phyloP scores from a whole-genome alignment of 2,797 vertebrate species.

The Cossypha dichroa region DNA sequence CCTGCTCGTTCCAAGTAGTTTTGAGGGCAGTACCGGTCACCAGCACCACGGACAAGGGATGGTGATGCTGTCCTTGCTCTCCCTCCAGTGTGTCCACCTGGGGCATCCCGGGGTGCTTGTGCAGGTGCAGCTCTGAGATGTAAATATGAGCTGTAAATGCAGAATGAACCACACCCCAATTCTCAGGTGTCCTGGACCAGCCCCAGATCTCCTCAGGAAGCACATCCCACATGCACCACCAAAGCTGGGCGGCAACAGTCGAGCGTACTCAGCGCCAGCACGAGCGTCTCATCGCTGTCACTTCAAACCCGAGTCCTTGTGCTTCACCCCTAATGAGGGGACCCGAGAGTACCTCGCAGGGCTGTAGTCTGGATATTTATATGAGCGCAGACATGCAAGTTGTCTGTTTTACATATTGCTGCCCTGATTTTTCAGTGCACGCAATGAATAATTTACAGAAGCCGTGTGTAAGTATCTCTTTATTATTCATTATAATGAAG shows the following conservation, averaged over 20 bases:
- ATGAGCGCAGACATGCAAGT: constrained; percentile 46
- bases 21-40: fast-evolving
- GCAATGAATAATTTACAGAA: constrained; percentile 80
- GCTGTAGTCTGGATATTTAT: constrained; percentile 64
- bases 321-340: constrained; percentile 59
- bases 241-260: fast-evolving
- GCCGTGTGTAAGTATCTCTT: constrained; percentile 78
- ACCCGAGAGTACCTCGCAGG: constrained; percentile 31
- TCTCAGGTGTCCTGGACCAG: fast-evolving
- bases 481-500: constrained; percentile 83
- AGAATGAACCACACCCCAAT: fast-evolving
- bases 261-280: not conserved
- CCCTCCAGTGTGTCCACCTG: fast-evolving
- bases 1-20: fast-evolving
- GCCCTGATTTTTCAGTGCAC: constrained; percentile 69
- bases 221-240: fast-evolving
- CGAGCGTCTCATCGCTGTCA: not conserved
- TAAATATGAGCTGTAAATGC: fast-evolving
- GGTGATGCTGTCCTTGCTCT: not conserved
- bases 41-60: fast-evolving
- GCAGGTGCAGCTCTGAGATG: fast-evolving
- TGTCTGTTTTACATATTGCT: constrained; percentile 72
- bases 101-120: not conserved
- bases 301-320: not conserved
- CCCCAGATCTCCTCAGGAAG: not conserved